Conservation (phyloP, 2,113 vertebrate genomes). For the Thunnus maccoyii region DNA sequence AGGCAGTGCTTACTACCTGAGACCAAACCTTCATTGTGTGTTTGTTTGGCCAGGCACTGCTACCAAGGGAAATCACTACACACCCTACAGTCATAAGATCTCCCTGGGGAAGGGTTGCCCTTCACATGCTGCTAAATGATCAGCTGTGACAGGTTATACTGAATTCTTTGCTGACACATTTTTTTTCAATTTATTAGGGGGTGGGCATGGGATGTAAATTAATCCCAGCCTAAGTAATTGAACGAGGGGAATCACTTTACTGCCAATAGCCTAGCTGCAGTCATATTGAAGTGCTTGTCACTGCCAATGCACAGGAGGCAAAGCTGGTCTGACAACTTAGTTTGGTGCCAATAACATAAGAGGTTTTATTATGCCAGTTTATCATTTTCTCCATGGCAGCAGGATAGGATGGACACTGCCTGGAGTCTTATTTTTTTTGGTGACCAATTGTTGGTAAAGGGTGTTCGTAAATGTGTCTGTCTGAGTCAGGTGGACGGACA, state of each 20-base stretch:
- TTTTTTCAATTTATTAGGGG: slow-evolving; percentile 59
- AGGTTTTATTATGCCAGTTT: slow-evolving; percentile 54
- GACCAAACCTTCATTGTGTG: background rate
- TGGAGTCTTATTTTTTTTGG: background rate
- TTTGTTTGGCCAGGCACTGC: slow-evolving; percentile 33
- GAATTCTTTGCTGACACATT: slow-evolving; percentile 37
- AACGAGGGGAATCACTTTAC: slow-evolving; percentile 45
- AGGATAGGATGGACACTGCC: background rate
- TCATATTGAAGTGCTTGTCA: slow-evolving; percentile 61
- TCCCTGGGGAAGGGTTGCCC: slow-evolving; percentile 29
- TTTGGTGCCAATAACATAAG: slow-evolving; percentile 55
- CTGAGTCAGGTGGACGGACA: slow-evolving; percentile 19
- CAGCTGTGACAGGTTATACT: slow-evolving; percentile 22
- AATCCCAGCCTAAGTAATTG: slow-evolving; percentile 74
- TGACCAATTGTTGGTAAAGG: slow-evolving; percentile 4
- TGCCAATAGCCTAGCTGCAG: slow-evolving; percentile 31
- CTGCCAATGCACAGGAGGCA: slow-evolving; percentile 32
- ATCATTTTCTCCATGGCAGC: slow-evolving; percentile 41
- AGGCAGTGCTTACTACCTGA: slow-evolving; percentile 3
- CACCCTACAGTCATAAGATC: slow-evolving; percentile 22
- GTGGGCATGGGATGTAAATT: slow-evolving; percentile 59
- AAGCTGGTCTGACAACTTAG: slow-evolving; percentile 46
- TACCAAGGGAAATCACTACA: slow-evolving; percentile 65
- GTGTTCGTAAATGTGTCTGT: background rate
- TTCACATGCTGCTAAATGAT: slow-evolving; percentile 51